These are phyloP conservation scores for Enoplosus armatus DNA, from an alignment of 2,797 vertebrate genomes.

Conservation along the genomic window DNA sequence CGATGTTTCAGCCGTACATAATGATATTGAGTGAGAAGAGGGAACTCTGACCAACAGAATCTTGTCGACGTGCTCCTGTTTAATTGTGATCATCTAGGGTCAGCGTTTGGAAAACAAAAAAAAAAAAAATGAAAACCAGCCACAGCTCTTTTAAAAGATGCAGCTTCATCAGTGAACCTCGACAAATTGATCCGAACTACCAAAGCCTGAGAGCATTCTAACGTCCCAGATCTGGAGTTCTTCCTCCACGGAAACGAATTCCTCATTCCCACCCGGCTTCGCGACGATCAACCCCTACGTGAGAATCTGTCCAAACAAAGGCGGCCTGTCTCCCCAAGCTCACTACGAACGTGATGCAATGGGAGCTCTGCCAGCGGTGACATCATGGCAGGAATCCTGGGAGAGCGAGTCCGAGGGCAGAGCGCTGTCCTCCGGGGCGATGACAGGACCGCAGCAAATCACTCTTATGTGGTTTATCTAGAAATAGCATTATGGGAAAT, in stretches of 20 bases:
- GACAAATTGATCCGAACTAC: not conserved
- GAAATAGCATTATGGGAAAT: conserved; percentile 38
- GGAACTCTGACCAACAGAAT: no score
- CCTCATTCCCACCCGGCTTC: not conserved
- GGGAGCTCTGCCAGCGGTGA: conserved; percentile 33
- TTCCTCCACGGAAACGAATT: not conserved
- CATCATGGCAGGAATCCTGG: conserved; percentile 50
- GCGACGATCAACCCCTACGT: not conserved
- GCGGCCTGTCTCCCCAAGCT: not conserved
- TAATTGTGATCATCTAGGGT: not conserved
- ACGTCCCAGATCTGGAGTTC: not conserved
- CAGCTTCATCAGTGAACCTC: not conserved
- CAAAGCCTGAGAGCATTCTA: not conserved
- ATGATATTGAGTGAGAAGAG: no score
- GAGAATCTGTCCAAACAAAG: conserved; percentile 17
- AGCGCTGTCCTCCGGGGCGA: conserved; percentile 26
- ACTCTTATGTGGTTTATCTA: conserved; percentile 22
- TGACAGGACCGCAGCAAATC: conserved; percentile 38
- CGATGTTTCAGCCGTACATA: no score
- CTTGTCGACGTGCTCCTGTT: not conserved
- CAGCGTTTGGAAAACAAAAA: no score
- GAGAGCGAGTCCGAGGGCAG: conserved; percentile 24
- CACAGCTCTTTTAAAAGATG: not conserved
- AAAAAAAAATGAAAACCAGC: not conserved
- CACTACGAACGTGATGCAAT: conserved; percentile 24